Percentiles rank a stretch among this genome's conserved stretches.
Conservation (phyloP, 2,888 invertebrate genomes). For the Napeogenes sylphis region DNA sequence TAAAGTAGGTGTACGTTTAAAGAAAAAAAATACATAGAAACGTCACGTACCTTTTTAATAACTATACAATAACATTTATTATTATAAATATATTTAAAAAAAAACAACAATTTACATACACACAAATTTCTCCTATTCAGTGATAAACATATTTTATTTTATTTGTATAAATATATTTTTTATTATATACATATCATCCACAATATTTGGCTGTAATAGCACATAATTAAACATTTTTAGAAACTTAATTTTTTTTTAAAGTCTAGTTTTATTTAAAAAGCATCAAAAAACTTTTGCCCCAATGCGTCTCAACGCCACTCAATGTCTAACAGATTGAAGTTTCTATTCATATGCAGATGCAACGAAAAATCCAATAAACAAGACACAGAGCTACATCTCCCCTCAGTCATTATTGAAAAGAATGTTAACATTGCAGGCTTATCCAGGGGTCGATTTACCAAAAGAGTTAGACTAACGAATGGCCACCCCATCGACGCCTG, state of each 20-base stretch:
- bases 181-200: too few species aligned
- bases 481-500: conserved; percentile 50
- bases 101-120: too few species aligned
- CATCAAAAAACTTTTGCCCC: conserved; percentile 9
- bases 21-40: conserved; percentile 48
- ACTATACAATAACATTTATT: conserved; percentile 1
- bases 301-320: conserved; percentile 53
- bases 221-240: too few species aligned
- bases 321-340: conserved; percentile 67
- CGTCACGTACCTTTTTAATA: conserved; percentile 16
- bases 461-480: conserved; percentile 77
- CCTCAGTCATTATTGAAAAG: conserved; percentile 76
- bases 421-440: conserved; percentile 74
- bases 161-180: too few species aligned
- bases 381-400: conserved; percentile 67
- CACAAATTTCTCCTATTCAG: too few species aligned
- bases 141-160: too few species aligned
- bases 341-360: conserved; percentile 76
- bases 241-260: too few species aligned
- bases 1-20: conserved; percentile 44
- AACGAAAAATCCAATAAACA: conserved; percentile 78
- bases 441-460: conserved; percentile 74
- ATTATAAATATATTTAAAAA: too few species aligned
- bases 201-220: too few species aligned
- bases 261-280: too few species aligned